Base-by-base conservation (phyloP, 2,113 vertebrate species). In the Butastur rufipennis region DNA sequence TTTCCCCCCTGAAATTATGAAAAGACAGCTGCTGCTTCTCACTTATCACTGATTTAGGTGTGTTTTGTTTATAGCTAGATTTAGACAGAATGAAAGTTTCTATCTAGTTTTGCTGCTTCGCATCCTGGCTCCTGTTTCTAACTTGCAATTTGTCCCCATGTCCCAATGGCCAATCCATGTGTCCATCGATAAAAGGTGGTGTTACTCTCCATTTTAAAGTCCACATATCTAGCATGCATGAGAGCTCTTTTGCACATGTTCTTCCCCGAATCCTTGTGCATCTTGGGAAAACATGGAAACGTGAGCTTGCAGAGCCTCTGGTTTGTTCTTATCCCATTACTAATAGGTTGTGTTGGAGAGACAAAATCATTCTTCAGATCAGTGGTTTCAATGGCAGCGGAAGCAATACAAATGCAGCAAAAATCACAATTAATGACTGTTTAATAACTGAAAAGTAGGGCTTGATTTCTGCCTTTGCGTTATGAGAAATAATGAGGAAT, bases 181-280 rank as follows among this genome's bases (percentile, higher is more conserved):
- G 38, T 68, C 70, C 10, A 17, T 25, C 0, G 5, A 63, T 27
- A 34, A 34, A 55, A 92, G 62, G 9, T 16, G 7, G 3, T 31
- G 6, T 77, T 88, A 25, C 48, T 82, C 20, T 53, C 14, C 3
- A 5, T 13, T 88, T 70, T 75, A 5, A 61, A 70, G 16, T 34
- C 53, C 4, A 0, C 7, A 1, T 68, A 45, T 48, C 31, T 16
- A 42, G 32, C 6, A 11, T 11, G 11, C 5, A 20, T 29, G 40
- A 56, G 36, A 65, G 6, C 29, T 53, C 2, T 66, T 50, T 62
- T 4, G 9, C 52, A 20, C 6, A 9, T 12, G 11, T 68, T 68
- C 7, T 29, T 80, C 68, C 27, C 7, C 3, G 1, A 42, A 19
- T 13, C 21, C 3, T 70, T 36, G 16, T 71, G 32, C 17, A 59